Percentiles rank a stretch among this genome's conserved stretches.
Evolutionary conservation across 2,113 vertebrate genomes (phyloP).

Genomic region (Lagopus muta): DNA sequence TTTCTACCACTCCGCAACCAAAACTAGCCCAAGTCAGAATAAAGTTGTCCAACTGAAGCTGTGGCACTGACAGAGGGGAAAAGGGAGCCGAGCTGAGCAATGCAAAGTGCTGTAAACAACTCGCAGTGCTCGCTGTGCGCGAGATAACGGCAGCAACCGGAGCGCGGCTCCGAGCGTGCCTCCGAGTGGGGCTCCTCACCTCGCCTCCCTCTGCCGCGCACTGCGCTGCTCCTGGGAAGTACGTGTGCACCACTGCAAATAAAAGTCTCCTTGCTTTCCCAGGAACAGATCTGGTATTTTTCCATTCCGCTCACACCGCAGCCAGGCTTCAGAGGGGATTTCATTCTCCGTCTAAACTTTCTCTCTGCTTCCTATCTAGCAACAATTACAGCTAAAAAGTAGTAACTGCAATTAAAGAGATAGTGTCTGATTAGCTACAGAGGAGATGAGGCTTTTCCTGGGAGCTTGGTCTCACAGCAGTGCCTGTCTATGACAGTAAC

Average conservation of each 20-base stretch:
- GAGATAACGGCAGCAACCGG: constrained; percentile 14
- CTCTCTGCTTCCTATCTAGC: constrained; percentile 12
- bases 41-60: not conserved
- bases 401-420: not conserved
- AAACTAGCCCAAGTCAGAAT: not conserved
- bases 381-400: constrained; percentile 28
- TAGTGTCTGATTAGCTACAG: not conserved
- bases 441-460: not conserved
- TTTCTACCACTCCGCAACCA: not conserved
- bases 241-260: constrained; percentile 53
- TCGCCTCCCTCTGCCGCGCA: constrained; percentile 20
- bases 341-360: constrained; percentile 43
- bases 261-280: constrained; percentile 74
- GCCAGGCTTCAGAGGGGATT: constrained; percentile 41
- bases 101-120: not conserved
- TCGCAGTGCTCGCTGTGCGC: not conserved
- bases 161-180: not conserved
- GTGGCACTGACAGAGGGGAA: not conserved
- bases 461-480: not conserved
- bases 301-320: constrained; percentile 60
- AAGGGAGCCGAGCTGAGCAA: not conserved
- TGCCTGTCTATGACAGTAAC: not conserved
- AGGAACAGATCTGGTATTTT: constrained; percentile 76
- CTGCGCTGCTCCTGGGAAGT: constrained; percentile 32
- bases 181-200: not conserved